phyloP scores from a whole-genome alignment of 2,888 invertebrate genomes.

The Apodemia hepburni region DNA sequence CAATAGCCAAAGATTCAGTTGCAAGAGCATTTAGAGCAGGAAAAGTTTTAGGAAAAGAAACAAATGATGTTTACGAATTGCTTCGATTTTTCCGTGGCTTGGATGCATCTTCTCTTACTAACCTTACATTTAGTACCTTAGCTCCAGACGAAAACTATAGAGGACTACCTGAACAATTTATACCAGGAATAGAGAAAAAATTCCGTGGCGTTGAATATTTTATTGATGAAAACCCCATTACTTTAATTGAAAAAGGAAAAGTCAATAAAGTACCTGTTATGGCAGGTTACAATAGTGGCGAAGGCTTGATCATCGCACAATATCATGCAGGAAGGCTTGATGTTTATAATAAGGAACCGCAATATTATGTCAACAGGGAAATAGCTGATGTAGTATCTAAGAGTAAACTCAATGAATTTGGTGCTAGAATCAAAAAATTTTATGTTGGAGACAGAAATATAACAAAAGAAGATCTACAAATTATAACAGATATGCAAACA shows the following conservation, averaged over 20 bases:
- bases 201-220: slow-evolving; percentile 39
- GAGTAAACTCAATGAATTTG: slow-evolving; percentile 32
- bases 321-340: slow-evolving; percentile 34
- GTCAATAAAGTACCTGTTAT: slow-evolving; percentile 39
- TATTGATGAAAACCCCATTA: slow-evolving; percentile 36
- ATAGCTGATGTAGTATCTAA: slow-evolving; percentile 31
- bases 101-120: slow-evolving; percentile 35
- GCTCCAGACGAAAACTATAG: slow-evolving; percentile 37
- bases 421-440: slow-evolving; percentile 36
- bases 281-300: slow-evolving; percentile 39
- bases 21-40: slow-evolving; percentile 36
- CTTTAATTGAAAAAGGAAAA: slow-evolving; percentile 35
- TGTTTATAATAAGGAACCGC: slow-evolving; percentile 33
- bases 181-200: slow-evolving; percentile 42
- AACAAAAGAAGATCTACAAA: slow-evolving; percentile 30
- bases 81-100: slow-evolving; percentile 36
- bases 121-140: slow-evolving; percentile 36
- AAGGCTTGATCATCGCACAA: slow-evolving; percentile 35
- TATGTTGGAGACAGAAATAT: slow-evolving; percentile 37
- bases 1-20: slow-evolving; percentile 26
- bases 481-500: slow-evolving; percentile 31
- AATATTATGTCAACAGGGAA: slow-evolving; percentile 37
- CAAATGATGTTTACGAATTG: slow-evolving; percentile 32
- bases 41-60: slow-evolving; percentile 36
- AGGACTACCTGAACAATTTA: slow-evolving; percentile 41